phyloP scores from a whole-genome alignment of 2,113 vertebrate species.

The Arvicanthis niloticus region DNA sequence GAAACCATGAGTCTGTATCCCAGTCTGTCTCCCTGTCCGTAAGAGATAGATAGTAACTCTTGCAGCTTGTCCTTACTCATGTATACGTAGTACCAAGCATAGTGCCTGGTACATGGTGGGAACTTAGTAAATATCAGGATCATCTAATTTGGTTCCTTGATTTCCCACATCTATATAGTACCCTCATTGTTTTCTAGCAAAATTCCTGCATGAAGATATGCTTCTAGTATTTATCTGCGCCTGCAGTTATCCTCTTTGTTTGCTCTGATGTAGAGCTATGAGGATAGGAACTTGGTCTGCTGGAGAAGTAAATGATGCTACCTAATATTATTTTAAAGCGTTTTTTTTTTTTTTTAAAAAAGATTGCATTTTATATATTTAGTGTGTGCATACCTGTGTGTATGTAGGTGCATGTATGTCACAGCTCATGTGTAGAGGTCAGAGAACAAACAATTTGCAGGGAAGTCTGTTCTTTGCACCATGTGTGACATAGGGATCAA shows the following conservation, averaged over 20 bases:
- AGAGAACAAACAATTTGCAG: not conserved
- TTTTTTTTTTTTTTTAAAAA: not conserved
- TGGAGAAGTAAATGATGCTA: slow-evolving; percentile 6
- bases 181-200: slow-evolving; percentile 29
- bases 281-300: slow-evolving; percentile 3
- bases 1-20: not conserved
- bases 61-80: not conserved
- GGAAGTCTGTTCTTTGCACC: not conserved
- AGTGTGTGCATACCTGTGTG: not conserved
- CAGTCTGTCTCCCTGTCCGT: not conserved
- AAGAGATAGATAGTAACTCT: not conserved
- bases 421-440: not conserved
- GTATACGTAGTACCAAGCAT: not conserved
- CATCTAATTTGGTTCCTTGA: not conserved
- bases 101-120: not conserved
- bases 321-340: not conserved
- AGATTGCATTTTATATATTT: not conserved
- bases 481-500: not conserved
- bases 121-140: not conserved
- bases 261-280: not conserved
- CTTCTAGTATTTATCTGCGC: slow-evolving; percentile 53
- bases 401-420: not conserved
- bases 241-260: slow-evolving; percentile 45
- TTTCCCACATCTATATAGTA: slow-evolving; percentile 23
- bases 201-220: not conserved